phyloP scores from a whole-genome alignment of 2,888 invertebrate genomes.

The Eremobia ochroleuca region DNA sequence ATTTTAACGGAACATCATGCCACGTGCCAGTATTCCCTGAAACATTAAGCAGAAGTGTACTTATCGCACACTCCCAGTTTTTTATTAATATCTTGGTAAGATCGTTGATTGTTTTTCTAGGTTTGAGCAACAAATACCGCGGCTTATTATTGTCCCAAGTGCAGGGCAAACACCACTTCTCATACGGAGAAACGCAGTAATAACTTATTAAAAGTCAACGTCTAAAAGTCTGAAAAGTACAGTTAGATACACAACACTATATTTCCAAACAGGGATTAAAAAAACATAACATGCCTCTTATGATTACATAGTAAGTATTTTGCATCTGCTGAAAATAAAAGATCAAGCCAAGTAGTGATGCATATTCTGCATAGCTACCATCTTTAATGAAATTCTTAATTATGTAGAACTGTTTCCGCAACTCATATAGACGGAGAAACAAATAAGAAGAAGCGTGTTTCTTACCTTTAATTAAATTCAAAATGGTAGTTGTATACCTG shows the following conservation, averaged over 20 bases:
- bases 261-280: not conserved
- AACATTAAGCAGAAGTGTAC: too few relatives aligned
- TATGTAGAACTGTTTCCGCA: constrained; percentile 23
- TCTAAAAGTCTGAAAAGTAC: not conserved
- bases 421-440: constrained; percentile 10
- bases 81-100: too few relatives aligned
- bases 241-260: not conserved
- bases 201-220: not conserved
- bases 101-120: too few relatives aligned
- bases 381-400: constrained; percentile 36
- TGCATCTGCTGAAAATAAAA: not conserved
- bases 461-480: constrained; percentile 48
- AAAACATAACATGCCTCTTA: not conserved
- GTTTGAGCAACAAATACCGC: too few relatives aligned
- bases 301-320: not conserved
- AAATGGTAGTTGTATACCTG: constrained; percentile 10
- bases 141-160: too few relatives aligned
- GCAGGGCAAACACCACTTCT: too few relatives aligned
- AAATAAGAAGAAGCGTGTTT: constrained; percentile 14
- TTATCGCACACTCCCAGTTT: too few relatives aligned
- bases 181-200: too few relatives aligned
- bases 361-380: not conserved
- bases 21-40: too few relatives aligned
- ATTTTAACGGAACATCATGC: too few relatives aligned
- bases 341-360: not conserved